Base-by-base conservation (phyloP, 2,888 invertebrate species). In the Acleris sparsana region DNA sequence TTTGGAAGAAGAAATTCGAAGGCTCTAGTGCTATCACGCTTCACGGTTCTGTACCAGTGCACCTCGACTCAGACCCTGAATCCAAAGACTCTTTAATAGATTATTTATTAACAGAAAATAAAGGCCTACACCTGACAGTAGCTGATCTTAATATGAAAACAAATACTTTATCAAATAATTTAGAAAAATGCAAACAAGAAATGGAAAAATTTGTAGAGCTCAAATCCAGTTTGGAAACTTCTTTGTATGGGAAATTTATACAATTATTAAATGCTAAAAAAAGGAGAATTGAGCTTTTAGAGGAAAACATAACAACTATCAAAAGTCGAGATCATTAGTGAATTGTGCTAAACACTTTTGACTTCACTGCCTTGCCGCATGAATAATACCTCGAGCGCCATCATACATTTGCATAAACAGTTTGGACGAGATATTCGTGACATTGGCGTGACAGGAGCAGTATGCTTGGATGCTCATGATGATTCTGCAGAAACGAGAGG, bases 231-330 rank as follows among this genome's bases (percentile, higher is more conserved):
- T 55, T 69, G 51, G 70, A 70, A 56, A 56, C 62, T 22, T 39
- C 18, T 48, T 51, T 70, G 43, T 70, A 70, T 69, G 62, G 63
- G 2, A 69, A 69, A 39, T 70, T 70, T 70, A 44, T 67, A 43
- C 56, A 69, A 20, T 53, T 70, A 29, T 56, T 70, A 44, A 70
- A 70, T 62, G 57, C 70, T n/a, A 70, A 70, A 60, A 92, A 92
- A 70, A 79, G 72, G 65, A 81, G 88, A 70, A 89, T 92, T 61
- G 69, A 80, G 53, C 51, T 83, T 9, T 75, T 92, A 25, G 87
- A 92, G 77, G 80, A 84, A 20, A 76, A 76, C 52, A 43, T 55
- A 18, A 16, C 39, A 43, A 22, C 39, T 20, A 20, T 46, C 17
- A 17, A 46, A n/a, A 46, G 17, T n/a, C 46, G 1, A 46, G 46